phyloP scores from a whole-genome alignment of 2,797 vertebrate genomes.

The Acrocephalus scirpaceus region DNA sequence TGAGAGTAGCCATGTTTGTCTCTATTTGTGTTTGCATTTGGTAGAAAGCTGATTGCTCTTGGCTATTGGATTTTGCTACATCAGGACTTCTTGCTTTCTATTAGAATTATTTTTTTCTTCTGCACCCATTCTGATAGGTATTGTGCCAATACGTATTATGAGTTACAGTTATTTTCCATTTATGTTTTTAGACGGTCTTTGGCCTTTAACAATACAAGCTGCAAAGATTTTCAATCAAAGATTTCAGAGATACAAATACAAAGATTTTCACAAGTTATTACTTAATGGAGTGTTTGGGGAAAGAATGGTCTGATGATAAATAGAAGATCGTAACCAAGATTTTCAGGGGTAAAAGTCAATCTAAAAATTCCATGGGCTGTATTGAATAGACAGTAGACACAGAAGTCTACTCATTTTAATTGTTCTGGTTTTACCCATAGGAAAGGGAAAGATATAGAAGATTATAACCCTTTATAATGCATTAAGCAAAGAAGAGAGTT shows the following conservation, averaged over 20 bases:
- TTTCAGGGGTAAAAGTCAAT: not conserved
- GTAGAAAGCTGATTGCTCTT: not conserved
- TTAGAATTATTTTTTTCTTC: not conserved
- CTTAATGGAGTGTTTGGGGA: not conserved
- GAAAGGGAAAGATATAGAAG: not conserved
- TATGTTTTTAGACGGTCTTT: not conserved
- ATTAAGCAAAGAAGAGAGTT: not conserved
- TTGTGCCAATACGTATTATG: not conserved
- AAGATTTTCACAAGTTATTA: not conserved
- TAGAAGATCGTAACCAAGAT: not conserved
- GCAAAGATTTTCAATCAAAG: no score
- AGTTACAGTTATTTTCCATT: not conserved
- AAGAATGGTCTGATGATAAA: not conserved
- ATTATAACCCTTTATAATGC: not conserved
- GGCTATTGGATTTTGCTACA: not conserved
- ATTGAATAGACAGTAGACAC: not conserved
- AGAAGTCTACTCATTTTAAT: not conserved
- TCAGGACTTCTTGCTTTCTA: not conserved
- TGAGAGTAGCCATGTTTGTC: not conserved
- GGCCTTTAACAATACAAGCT: not conserved
- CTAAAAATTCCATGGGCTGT: not conserved
- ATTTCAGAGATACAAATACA: no score
- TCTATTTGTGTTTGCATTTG: not conserved
- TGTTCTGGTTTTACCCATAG: not conserved
- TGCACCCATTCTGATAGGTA: not conserved